Evolutionary conservation across 2,797 vertebrate species (phyloP), one percentile per base, ranked within the genome.

Genomic region (Cirrhinus mrigala): DNA sequence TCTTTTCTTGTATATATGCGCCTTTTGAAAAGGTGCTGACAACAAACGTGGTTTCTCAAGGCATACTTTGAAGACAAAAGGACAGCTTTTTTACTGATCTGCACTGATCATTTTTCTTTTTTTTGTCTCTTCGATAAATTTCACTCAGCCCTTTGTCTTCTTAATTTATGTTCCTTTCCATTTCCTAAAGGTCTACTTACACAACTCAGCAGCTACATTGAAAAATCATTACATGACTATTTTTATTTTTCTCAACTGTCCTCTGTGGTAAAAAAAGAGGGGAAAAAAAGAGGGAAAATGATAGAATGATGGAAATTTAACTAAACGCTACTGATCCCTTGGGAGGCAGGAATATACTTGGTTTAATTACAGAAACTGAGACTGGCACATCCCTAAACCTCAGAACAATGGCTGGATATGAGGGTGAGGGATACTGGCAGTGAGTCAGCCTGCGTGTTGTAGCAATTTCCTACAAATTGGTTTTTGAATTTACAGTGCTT

Each of bases 401-500:
- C 85, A 90, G 70, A 89, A 89, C 88, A 91, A 89, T 90, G 58
- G 71, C 82, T 48, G 79, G 87, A 89, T 87, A 71, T 50, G 48
- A 76, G 81, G 87, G 90, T 91, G 83, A 87, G 89, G 75, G 90
- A 92, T 89, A 90, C 88, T 91, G 95, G 94, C 92, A 92, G 87
- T 84, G 88, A 94, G 92, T 95, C 93, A 94, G 91, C 92, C 91
- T 94, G 92, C 93, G 92, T 93, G 95, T 94, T 93, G 87, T 87
- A 94, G 95, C 91, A 92, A 90, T 94, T 91, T 95, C 94, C 93
- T 91, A 91, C 88, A 92, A 93, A 95, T 95, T 94, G 95, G 92
- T 94, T 94, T 89, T 92, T 92, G 37, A 9, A 93, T 94, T 94
- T 94, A 91, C 92, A 96, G 94, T 90, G 93, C 89, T 94, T 94